Base-by-base conservation (phyloP, 2,797 vertebrate genomes). In the Cossypha polioptera region DNA sequence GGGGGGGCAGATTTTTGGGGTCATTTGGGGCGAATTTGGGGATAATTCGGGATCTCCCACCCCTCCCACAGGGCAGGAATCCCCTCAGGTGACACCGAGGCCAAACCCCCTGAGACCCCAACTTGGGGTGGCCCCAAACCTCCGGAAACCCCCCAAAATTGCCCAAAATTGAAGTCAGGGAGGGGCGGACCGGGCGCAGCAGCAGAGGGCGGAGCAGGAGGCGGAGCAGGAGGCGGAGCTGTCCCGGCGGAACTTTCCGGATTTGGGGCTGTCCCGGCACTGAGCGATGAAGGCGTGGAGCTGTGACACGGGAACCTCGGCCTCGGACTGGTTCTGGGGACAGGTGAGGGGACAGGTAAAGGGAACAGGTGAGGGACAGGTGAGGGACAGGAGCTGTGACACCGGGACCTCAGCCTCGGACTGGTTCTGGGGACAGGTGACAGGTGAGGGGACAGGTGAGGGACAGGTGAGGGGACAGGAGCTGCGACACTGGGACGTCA, bases 271-370 rank as follows among this genome's bases (percentile, higher is more conserved):
- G 63, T 66, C 63, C 25, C 5, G 65, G 14, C 65, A 67, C 33
- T 15, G 65, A 0, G 65, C 45, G 45, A 66, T 35, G 63, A 35
- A 48, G 1, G n/a, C 43, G 7, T 66, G 43, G 43, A 66, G 66
- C 65, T 21, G 47, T 0, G 65, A 67, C 63, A 35, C 7, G 1
- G 25, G n/a, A 2, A 3, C 0, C 17, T 11, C 63, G 8, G 12
- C 63, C 3, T 48, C 63, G 0, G 63, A 20, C 45, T 66, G 62
- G 31, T 33, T 33, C 62, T 33, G 59, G 59, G 58, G 36, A 59
- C 58, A 59, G n/a, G 42, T 17, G 17, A 42, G 40, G 40, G 40
- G 47, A 42, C 40, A 42, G 10, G 35, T 35, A 35, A 35, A 35
- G 35, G 21, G 58, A 33, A 58, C 57, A 65, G 45, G 45, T 38